Percentiles rank a stretch among this genome's conserved stretches.
These are phyloP conservation scores for Chloropsis cyanopogon DNA, from an alignment of 2,113 vertebrate species.

Conservation along the genomic window DNA sequence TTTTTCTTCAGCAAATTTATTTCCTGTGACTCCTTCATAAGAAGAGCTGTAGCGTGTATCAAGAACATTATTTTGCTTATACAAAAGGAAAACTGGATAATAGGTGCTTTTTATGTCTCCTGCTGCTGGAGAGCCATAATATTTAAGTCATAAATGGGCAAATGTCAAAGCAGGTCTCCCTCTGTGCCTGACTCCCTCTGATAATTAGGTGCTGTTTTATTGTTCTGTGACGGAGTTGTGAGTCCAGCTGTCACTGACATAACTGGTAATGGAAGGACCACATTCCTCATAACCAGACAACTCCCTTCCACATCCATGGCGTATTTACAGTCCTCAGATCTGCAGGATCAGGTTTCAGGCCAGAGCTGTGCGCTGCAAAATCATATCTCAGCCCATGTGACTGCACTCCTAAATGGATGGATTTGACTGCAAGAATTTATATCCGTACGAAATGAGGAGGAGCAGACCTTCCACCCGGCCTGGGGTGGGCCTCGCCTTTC, in stretches of 20 bases:
- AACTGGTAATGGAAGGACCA: not conserved
- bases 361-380: not conserved
- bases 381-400: not conserved
- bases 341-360: not conserved
- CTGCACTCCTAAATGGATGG: not conserved
- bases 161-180: slow-evolving; percentile 50
- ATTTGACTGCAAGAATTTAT: not conserved
- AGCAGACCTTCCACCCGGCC: not conserved
- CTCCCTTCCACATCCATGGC: not conserved
- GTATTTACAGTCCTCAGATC: not conserved
- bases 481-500: not conserved
- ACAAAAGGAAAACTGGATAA: slow-evolving; percentile 32
- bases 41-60: not conserved
- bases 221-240: not conserved
- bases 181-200: slow-evolving; percentile 14
- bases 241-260: slow-evolving; percentile 32
- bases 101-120: slow-evolving; percentile 17
- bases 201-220: slow-evolving; percentile 43
- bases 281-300: slow-evolving; percentile 5
- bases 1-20: not conserved
- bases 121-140: slow-evolving; percentile 23
- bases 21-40: not conserved
- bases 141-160: slow-evolving; percentile 46
- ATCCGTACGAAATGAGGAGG: not conserved
- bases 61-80: not conserved